Evolutionary conservation across 92 coral and sea anemone genomes (phyloP), one percentile per base, ranked within the genome.

Genomic region (Porites cylindrica): DNA sequence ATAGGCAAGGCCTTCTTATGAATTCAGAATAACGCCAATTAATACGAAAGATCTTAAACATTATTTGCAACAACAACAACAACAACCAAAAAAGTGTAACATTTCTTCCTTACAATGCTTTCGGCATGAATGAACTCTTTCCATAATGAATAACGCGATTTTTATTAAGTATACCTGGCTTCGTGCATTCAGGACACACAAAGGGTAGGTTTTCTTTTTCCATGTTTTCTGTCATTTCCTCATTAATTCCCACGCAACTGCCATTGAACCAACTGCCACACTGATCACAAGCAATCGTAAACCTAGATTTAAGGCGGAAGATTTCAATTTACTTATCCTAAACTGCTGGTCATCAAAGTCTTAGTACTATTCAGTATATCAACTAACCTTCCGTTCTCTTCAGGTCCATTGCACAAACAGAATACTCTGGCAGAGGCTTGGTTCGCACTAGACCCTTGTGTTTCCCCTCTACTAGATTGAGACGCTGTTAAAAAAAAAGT

Each of bases 241-340:
- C 85, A 18, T 62, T 66, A 13, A 86, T 68, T 19, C 66, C 79
- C 50, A 86, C 79, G 70, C 90, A 86, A 59, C 81, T 59, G 21
- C 90, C 90, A 64, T 86, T 84, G 68, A 77, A 86, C 85, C 79
- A 86, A 56, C 85, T 76, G 78, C 72, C 72, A 68, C 89, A 85
- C 43, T 85, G 89, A 63, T 85, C 89, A 76, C 89, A 76, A 21
- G 82, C 67, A 63, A 85, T 75, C 89, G 66, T 85, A 19, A 85
- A 85, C 82, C 89, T 85, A 51, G 21, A 66, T 26, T 38, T 53
- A 19, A 51, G 51, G 17, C 64, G 24, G 21, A 11, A 73, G 7
- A 73, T 73, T 18, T 56, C 50, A 26, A n/a, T 17, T 38, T 29
- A 19, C 47, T 58, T 32, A 32, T 58, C 62, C 62, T 58, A 14